A percentile compares a stretch with the other conserved stretches of the same genome.
phyloP scores from a whole-genome alignment of 2,888 invertebrate species.

The Mimachlamys varia region DNA sequence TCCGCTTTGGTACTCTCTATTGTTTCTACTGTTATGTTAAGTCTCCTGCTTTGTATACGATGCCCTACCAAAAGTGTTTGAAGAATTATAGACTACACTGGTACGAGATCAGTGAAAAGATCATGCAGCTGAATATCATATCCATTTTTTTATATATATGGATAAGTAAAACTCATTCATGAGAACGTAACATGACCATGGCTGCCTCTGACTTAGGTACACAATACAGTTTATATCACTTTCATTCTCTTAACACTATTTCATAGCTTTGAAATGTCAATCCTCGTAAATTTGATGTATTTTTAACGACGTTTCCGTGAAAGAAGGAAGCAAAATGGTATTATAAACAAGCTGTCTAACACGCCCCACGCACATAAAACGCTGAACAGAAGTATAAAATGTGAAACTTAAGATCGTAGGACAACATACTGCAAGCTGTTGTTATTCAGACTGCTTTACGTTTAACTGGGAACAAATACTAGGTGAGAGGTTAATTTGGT shows the following conservation, averaged over 20 bases:
- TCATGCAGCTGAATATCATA: too few relatives aligned
- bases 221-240: too few relatives aligned
- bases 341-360: background rate
- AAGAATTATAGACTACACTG: too few relatives aligned
- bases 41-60: too few relatives aligned
- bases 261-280: background rate
- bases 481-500: background rate
- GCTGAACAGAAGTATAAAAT: background rate
- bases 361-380: background rate
- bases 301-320: background rate
- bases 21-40: too few relatives aligned
- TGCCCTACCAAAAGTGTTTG: too few relatives aligned
- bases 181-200: too few relatives aligned
- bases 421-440: background rate
- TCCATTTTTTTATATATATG: too few relatives aligned
- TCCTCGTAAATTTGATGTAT: background rate
- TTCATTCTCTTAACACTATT: background rate
- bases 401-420: background rate
- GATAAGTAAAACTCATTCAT: too few relatives aligned
- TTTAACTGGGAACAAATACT: background rate
- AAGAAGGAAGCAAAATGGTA: background rate
- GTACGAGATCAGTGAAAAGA: too few relatives aligned
- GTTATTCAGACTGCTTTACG: background rate
- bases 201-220: too few relatives aligned
- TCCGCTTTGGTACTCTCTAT: too few relatives aligned